Evolutionary conservation across 2,113 vertebrate species (phyloP).

Genomic region (Sinocyclocheilus anophthalmus): DNA sequence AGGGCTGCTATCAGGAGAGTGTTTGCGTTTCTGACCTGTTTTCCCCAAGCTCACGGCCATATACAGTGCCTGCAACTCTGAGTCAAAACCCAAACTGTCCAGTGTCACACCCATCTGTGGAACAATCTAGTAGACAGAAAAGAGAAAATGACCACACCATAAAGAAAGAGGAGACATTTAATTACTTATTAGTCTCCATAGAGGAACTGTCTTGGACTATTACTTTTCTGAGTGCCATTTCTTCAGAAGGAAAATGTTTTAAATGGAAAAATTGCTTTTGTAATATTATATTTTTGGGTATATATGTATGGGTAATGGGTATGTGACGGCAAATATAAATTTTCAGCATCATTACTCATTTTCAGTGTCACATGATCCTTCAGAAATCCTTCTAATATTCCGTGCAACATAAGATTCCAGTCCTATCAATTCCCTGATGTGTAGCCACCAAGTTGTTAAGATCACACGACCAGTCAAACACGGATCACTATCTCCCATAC

Average conservation of each 20-base stretch:
- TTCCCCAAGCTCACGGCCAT: conserved; percentile 44
- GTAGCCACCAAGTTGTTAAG: not conserved
- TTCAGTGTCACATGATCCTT: not conserved
- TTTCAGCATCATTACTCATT: not conserved
- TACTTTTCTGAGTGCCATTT: not conserved
- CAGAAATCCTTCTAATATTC: not conserved
- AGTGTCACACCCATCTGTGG: conserved; percentile 57
- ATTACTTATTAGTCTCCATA: not conserved
- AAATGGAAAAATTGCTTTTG: not conserved
- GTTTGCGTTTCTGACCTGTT: conserved; percentile 52
- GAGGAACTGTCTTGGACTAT: not conserved
- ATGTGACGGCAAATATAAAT: not conserved
- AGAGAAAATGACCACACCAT: not conserved
- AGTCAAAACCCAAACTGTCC: conserved; percentile 56
- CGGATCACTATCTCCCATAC: not conserved
- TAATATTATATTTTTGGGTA: not conserved
- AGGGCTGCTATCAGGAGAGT: not conserved
- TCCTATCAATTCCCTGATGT: not conserved
- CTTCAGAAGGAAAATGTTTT: not conserved
- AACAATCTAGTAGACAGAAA: conserved; percentile 59
- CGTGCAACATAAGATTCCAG: not conserved
- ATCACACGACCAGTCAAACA: not conserved
- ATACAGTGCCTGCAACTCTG: conserved; percentile 66
- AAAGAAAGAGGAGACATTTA: not conserved
- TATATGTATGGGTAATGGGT: not conserved